Evolutionary conservation across 1,140 invertebrate genomes (phyloP).

Genomic region (Sweltsa coloradensis): DNA sequence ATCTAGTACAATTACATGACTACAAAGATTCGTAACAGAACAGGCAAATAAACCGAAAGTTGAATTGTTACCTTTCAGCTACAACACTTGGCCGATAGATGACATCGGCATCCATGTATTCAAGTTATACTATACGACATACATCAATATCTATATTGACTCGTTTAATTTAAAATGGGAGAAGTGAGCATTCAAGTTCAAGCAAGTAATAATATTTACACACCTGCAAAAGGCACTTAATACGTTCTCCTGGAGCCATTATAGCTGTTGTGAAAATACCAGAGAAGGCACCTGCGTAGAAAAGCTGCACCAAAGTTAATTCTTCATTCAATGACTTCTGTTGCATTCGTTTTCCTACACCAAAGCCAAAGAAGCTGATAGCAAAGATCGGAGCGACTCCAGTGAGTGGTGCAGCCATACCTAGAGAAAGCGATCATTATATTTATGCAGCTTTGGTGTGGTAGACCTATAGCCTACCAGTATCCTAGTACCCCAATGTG

Average conservation of each 20-base stretch:
- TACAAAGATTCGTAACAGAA: too few relatives aligned
- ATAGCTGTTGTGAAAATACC: conserved; percentile 90
- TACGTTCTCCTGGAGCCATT: conserved; percentile 96
- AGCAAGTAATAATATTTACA: neutral
- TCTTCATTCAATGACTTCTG: conserved; percentile 48
- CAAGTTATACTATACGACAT: too few relatives aligned
- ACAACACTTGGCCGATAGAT: too few relatives aligned
- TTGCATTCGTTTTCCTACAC: conserved; percentile 79
- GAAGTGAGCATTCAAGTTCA: too few relatives aligned
- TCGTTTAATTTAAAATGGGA: too few relatives aligned
- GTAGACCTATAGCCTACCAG: too few relatives aligned
- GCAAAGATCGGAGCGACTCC: conserved; percentile 86
- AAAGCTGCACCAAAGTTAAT: conserved; percentile 61
- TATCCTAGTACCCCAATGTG: too few relatives aligned
- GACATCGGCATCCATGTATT: too few relatives aligned
- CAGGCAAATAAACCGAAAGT: too few relatives aligned
- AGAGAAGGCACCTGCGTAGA: conserved; percentile 86
- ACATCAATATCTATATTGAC: too few relatives aligned
- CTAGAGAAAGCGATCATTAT: conserved; percentile 21
- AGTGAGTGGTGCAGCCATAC: conserved; percentile 53
- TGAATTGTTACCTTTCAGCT: too few relatives aligned
- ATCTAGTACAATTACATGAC: too few relatives aligned
- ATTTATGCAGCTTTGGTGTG: neutral
- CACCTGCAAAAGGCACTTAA: conserved; percentile 92
- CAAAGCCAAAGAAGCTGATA: conserved; percentile 93